These are phyloP conservation scores for Sciurus niger DNA, from an alignment of 2,113 vertebrate species.

Conservation along the genomic window DNA sequence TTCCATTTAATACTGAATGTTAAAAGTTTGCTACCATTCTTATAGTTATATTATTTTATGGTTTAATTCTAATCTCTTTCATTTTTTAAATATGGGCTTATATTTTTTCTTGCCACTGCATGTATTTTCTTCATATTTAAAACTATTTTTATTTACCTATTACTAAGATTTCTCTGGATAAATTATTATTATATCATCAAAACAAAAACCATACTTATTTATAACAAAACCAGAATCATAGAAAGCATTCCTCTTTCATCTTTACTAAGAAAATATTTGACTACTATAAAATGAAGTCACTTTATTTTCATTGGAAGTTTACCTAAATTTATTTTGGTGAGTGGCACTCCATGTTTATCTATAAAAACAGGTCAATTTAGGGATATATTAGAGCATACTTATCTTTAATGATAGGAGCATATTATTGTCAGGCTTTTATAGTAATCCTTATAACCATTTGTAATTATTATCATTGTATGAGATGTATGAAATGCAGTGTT, in stretches of 20 bases:
- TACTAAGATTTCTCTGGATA: background rate
- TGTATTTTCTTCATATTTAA: background rate
- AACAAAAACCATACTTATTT: background rate
- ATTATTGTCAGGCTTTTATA: background rate
- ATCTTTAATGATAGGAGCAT: background rate
- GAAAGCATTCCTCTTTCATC: background rate
- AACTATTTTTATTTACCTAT: background rate
- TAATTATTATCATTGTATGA: background rate
- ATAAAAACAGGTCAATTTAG: background rate
- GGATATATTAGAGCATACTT: background rate
- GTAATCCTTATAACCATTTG: background rate
- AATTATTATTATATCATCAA: background rate
- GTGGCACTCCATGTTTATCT: background rate
- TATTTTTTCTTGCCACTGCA: background rate
- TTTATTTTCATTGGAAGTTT: background rate
- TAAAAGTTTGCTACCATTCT: background rate
- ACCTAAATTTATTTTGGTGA: conserved; percentile 24
- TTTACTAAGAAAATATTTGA: background rate
- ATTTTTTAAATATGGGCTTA: background rate
- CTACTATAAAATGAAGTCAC: background rate
- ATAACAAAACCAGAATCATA: background rate
- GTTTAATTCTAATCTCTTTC: background rate
- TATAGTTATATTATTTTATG: background rate
- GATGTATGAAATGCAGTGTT: background rate
- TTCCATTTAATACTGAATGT: conserved; percentile 1